Evolutionary conservation across 2,888 invertebrate genomes (phyloP), one percentile per base, ranked within the genome.

Genomic region (Ormia ochracea): DNA sequence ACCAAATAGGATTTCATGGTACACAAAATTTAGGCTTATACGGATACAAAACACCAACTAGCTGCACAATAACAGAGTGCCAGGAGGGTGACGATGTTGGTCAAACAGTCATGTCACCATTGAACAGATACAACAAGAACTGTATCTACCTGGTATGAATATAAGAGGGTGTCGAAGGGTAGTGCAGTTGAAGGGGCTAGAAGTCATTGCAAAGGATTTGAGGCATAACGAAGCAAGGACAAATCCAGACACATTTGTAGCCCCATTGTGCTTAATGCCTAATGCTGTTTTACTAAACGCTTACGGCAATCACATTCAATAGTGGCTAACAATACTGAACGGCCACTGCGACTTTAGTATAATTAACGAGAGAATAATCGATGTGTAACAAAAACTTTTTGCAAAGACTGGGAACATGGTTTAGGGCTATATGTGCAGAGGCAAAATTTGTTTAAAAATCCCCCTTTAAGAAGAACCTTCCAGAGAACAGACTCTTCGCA

Each of bases 1-100:
- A 77, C 76, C 69, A 77, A 77, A 77, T 77, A 70, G 76, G 76
- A 77, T 77, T 77, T 77, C 63, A 77, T 77, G 76, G 76, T 65
- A 77, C 69, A 77, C 69, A 70, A 77, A 70, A 50, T 77, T 70
- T 23, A 77, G 69, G 69, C 69, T 54, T 48, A 50, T 66, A 58
- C 50, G 38, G 58, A 66, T 48, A 69, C 52, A 63, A 48, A 61
- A 69, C 61, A 61, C 45, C 45, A 68, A 56, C 26, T 4, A 65
- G 63, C 38, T 70, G 23, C 41, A 65, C 28, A 33, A 23, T 48
- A 70, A 54, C 70, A 31, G 61, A 69, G 56, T 69, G 48, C 23
- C 14, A 33, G 10, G 31, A 61, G 31, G 50, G 33, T 38, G 74
- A 41, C 23, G 43, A 17, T 19, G 48, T 3, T 36, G 50, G 52